Base-by-base conservation (phyloP, 1,140 invertebrate genomes). In the Grapholita molesta region DNA sequence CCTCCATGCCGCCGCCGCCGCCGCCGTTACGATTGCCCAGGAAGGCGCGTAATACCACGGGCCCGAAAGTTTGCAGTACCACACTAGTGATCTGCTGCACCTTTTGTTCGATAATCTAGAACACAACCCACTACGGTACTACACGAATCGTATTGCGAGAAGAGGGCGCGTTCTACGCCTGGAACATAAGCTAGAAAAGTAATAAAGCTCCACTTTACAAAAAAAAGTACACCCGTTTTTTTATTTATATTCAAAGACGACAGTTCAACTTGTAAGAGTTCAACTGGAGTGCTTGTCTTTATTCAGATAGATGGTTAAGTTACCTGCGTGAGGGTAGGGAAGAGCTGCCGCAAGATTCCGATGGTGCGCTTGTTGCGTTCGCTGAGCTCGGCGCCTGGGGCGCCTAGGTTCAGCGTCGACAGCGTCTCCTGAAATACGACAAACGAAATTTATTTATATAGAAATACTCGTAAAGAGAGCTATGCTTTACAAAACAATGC, bases 81-180 rank as follows among this genome's bases (percentile, higher is more conserved):
- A 94, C 92, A 78, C 94, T 92, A 71, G 94, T 94, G 83, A 96
- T 93, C 86, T 93, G 89, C 92, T 96, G 95, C 86, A 96, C 94
- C 91, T 95, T 95, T 86, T 94, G 92, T 93, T 96, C 95, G 92
- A 96, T 93, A 92, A 95, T 95, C 95, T 96, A 95, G 82, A 95
- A 94, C 85, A 89, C 28, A 61, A 61, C 55, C 42, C 42, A 28
- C 55, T 61, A 61, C 24, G 25, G 24, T 61, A 61, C 55, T 79
- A 88, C 68, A 78, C 76, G 77, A 72, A 70, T 77, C 78, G 85
- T 80, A 83, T 77, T 71, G 74, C 66, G 38, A 42, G 12, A 9
- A 48, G 18, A 6, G 18, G 42, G 42, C 42, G 18, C 42, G 21
- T 2, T 48, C 18, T 48, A 38, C 35, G 35, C 35, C 42, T 48